These are phyloP conservation scores for Clostera curtula DNA, from an alignment of 2,888 invertebrate genomes.

Conservation along the genomic window DNA sequence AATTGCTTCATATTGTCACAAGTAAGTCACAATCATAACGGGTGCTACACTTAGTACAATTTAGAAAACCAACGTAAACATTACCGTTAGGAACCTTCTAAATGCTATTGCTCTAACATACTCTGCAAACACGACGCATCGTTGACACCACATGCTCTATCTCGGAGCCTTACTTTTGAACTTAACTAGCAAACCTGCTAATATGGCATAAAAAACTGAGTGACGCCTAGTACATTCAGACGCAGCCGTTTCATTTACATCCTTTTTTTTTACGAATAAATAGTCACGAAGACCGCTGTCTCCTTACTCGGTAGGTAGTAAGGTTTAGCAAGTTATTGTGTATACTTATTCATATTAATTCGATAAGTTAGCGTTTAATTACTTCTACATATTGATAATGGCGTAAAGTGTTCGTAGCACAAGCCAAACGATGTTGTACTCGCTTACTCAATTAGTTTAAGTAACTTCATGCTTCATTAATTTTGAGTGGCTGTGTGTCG, in stretches of 20 bases:
- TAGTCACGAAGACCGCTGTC: too few relatives aligned
- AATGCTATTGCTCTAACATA: slow-evolving; percentile 18
- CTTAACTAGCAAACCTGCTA: too few relatives aligned
- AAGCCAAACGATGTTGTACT: too few relatives aligned
- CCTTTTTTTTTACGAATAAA: too few relatives aligned
- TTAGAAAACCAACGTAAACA: slow-evolving; percentile 13
- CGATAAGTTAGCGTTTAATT: slow-evolving; percentile 35
- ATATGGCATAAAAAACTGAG: too few relatives aligned
- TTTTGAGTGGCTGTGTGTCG: too few relatives aligned
- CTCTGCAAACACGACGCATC: slow-evolving; percentile 16
- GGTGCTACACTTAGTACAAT: slow-evolving; percentile 22
- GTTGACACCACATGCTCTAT: slow-evolving; percentile 8
- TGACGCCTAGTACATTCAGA: too few relatives aligned
- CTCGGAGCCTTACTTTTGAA: background rate
- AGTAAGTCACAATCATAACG: too few relatives aligned
- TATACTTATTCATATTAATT: slow-evolving; percentile 25
- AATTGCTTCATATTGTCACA: too few relatives aligned
- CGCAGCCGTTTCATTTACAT: too few relatives aligned
- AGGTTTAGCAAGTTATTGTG: slow-evolving; percentile 19
- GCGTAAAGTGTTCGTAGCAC: slow-evolving; percentile 6
- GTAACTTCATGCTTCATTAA: too few relatives aligned
- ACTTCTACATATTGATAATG: slow-evolving; percentile 31
- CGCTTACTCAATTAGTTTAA: too few relatives aligned
- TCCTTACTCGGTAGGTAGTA: slow-evolving; percentile 11
- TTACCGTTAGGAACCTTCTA: slow-evolving; percentile 18